Evolutionary conservation across 2,797 vertebrate species (phyloP).

Genomic region (Anguilla megastoma): DNA sequence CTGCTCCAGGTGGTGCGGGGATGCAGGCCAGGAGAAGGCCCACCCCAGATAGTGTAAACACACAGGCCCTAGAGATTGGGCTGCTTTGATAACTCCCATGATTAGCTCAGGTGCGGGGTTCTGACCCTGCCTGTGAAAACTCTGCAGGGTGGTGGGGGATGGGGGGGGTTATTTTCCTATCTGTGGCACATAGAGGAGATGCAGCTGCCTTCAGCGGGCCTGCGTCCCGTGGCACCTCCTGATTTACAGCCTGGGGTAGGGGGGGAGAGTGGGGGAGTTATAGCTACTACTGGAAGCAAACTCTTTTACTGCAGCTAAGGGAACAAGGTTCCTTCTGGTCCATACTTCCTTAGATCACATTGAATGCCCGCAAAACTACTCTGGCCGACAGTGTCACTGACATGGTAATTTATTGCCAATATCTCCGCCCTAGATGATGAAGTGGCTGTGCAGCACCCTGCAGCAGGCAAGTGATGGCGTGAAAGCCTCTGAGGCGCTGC

Average conservation of each 20-base stretch:
- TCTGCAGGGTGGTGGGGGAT: constrained; percentile 47
- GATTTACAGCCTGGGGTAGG: not conserved
- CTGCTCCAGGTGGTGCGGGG: constrained; percentile 41
- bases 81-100: constrained; percentile 68
- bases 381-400: not conserved
- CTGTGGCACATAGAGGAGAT: constrained; percentile 56
- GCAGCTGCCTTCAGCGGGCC: constrained; percentile 64
- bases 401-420: not conserved
- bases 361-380: not conserved
- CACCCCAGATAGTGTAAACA: constrained; percentile 74
- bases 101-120: constrained; percentile 75
- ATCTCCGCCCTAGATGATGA: not conserved
- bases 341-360: not conserved
- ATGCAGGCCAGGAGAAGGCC: constrained; percentile 49
- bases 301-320: constrained; percentile 18
- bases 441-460: not conserved
- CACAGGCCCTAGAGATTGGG: constrained; percentile 54
- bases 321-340: not conserved
- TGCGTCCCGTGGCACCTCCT: constrained; percentile 34
- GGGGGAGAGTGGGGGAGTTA: not conserved
- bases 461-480: not conserved
- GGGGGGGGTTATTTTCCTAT: constrained; percentile 67
- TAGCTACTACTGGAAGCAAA: constrained; percentile 9
- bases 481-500: not conserved
- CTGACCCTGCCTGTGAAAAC: constrained; percentile 68